Evolutionary conservation across 2,797 vertebrate genomes (phyloP), one percentile per base, ranked within the genome.

Genomic region (Crax fasciolata): DNA sequence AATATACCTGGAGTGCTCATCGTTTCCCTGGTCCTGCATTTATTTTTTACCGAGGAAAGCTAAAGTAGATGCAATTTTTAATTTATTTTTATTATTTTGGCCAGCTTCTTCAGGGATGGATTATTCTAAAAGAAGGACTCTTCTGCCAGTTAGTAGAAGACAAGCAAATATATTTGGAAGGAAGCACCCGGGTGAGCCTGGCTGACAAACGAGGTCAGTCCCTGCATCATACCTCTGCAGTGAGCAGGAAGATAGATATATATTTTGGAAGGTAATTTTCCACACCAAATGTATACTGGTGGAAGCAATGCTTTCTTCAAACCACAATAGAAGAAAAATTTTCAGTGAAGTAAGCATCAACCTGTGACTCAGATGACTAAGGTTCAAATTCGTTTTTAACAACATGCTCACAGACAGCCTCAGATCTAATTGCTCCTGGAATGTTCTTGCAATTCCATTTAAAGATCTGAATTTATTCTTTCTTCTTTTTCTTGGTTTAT

Each of bases 221-320:
- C 63, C 35, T 55, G 8, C 9, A n/a, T 44, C 54, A 13, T 13
- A 16, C 6, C 32, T 48, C 28, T 75, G 55, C 46, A 57, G 18
- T 11, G 72, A 71, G 54, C n/a, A 38, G 48, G 24, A 58, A 55
- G 14, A 51, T 59, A n/a, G n/a, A 21, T 39, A 12, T 62, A 10
- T 44, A n/a, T 65, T 83, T 72, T 81, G n/a, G 32, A 83, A 80
- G 25, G 46, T 19, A 52, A n/a, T 74, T 81, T 95, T 78, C 65
- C 43, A 41, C 13, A 68, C 24, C 58, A 44, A 6, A 18, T 35
- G 6, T 51, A 6, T 18, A 11, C 38, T 51, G 62, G 13, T 17
- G 76, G 30, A 19, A 44, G 21, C 30, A 74, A 14, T 30, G 15
- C 7, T 72, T 86, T 68, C 85, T 52, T 86, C 48, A 62, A 77